A percentile compares a stretch with the other conserved stretches of the same genome.
Evolutionary conservation across 2,797 vertebrate genomes (phyloP).

Genomic region (Pangasius djambal): DNA sequence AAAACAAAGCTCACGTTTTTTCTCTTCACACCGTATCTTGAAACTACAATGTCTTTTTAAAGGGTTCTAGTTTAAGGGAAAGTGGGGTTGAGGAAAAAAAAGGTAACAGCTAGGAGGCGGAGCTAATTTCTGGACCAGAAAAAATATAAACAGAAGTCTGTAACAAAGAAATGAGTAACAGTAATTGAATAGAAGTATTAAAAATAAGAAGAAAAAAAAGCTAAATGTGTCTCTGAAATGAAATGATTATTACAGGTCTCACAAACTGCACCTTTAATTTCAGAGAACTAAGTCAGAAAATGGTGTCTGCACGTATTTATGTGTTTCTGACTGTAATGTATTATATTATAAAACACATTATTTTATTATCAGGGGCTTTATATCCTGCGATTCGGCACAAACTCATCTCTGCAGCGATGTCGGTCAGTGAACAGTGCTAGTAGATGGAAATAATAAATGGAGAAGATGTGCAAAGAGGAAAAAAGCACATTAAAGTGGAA

Average conservation of each 20-base stretch:
- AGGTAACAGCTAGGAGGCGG: not conserved
- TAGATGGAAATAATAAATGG: not conserved
- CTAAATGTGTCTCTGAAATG: not conserved
- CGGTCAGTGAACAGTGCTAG: not conserved
- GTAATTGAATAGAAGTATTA: not conserved
- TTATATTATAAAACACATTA: not conserved
- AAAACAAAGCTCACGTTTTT: not conserved
- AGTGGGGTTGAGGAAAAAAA: not conserved
- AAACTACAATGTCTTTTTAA: not conserved
- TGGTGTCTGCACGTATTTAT: no score
- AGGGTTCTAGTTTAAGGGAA: not conserved
- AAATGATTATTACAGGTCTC: not conserved
- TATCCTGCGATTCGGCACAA: not conserved
- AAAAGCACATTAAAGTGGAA: not conserved
- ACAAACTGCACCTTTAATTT: not conserved
- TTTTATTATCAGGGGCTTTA: not conserved
- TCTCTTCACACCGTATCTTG: not conserved
- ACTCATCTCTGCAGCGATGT: not conserved
- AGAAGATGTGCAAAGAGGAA: not conserved
- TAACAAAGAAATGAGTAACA: not conserved
- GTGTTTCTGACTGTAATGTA: not conserved
- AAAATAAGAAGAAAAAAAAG: not conserved
- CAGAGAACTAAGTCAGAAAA: not conserved
- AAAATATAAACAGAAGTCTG: not conserved
- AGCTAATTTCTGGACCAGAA: not conserved